A percentile compares a stretch with the other conserved stretches of the same genome.
Evolutionary conservation across 92 coral and sea anemone species (phyloP).

Genomic region (Phenganax subtilis): DNA sequence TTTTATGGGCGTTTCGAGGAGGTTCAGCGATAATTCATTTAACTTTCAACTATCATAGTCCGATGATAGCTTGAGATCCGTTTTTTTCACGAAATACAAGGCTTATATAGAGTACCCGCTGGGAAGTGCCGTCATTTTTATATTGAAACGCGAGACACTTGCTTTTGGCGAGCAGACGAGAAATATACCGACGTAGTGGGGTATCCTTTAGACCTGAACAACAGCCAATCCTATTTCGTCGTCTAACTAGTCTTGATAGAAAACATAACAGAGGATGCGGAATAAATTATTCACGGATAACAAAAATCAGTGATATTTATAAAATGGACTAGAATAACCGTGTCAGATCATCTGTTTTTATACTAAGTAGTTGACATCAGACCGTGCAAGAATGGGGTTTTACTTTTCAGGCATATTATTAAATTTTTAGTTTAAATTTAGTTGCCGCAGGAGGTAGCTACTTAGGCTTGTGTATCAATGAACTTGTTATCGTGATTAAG

Average conservation of each 20-base stretch:
- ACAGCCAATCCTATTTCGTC: not conserved
- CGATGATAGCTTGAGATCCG: constrained; percentile 30
- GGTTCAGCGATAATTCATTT: constrained; percentile 35
- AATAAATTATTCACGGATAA: constrained; percentile 5
- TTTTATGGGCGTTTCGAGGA: constrained; percentile 36
- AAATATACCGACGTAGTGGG: constrained; percentile 27
- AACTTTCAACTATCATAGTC: constrained; percentile 30
- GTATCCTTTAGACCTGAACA: not conserved
- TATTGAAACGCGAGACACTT: constrained; percentile 18
- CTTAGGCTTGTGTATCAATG: not conserved
- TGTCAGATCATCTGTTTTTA: constrained; percentile 22
- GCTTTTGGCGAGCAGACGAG: not conserved
- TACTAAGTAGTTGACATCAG: constrained; percentile 31
- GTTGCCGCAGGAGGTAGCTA: not conserved
- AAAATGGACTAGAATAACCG: constrained; percentile 21
- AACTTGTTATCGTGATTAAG: not conserved
- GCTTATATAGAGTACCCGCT: constrained; percentile 8
- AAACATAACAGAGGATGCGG: constrained; percentile 19
- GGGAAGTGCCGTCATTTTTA: constrained; percentile 14
- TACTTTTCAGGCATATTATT: not conserved
- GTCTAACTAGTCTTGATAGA: not conserved
- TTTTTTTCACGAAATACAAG: constrained; percentile 4
- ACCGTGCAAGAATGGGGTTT: not conserved
- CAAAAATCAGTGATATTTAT: not conserved
- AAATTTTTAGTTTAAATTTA: not conserved